Evolutionary conservation across 1,140 invertebrate genomes (phyloP).

Genomic region (Maconellicoccus hirsutus): DNA sequence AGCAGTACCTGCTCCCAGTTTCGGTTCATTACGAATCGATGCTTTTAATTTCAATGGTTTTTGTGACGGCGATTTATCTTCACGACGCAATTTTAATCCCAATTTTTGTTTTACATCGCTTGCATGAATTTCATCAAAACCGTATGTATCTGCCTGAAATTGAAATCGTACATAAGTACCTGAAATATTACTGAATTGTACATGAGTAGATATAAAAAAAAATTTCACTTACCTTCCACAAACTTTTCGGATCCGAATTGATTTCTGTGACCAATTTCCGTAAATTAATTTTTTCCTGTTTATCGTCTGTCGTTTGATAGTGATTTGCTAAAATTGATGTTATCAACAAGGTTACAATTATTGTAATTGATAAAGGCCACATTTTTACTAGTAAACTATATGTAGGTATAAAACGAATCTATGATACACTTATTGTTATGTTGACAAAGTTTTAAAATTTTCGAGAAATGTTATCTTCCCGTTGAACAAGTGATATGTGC

Average conservation of each 20-base stretch:
- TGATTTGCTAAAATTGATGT: too few species aligned
- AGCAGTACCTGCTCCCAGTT: neutral
- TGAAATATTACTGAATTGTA: neutral
- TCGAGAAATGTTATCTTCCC: too few species aligned
- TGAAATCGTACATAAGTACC: neutral
- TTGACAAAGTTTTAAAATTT: too few species aligned
- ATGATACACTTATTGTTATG: too few species aligned
- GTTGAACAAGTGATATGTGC: too few species aligned
- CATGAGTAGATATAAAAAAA: neutral
- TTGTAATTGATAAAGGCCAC: too few species aligned
- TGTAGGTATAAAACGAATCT: too few species aligned
- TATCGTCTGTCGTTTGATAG: too few species aligned
- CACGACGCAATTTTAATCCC: neutral
- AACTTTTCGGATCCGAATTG: neutral
- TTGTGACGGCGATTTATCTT: neutral
- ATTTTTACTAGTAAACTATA: too few species aligned
- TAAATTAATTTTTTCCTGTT: neutral
- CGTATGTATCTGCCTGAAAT: neutral
- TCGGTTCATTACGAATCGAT: neutral
- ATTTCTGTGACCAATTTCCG: neutral
- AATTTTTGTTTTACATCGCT: neutral
- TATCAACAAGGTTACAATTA: too few species aligned
- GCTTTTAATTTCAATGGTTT: neutral
- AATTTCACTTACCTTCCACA: constrained; percentile 19
- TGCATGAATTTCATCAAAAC: neutral